Conservation (phyloP, 2,797 vertebrate species). For the Pantherophis alleghaniensis region DNA sequence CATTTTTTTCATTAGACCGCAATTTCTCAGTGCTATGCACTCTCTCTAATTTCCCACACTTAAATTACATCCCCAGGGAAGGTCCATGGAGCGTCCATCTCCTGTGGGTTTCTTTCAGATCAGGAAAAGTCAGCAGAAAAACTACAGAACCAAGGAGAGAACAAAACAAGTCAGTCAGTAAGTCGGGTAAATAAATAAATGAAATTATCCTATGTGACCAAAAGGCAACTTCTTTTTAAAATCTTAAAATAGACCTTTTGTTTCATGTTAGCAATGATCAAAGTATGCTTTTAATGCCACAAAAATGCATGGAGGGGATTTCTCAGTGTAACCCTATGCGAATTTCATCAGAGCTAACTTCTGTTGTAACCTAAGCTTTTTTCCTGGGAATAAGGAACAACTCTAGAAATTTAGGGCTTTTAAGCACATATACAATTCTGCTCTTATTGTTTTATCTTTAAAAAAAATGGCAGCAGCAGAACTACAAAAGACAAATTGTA, state of each 20-base stretch:
- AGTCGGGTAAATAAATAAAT: neutral
- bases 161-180: neutral
- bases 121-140: neutral
- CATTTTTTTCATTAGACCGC: neutral
- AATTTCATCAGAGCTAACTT: neutral
- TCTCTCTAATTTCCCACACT: neutral
- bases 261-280: neutral
- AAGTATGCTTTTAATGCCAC: neutral
- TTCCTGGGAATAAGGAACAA: neutral
- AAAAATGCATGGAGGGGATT: neutral
- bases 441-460: neutral
- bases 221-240: neutral
- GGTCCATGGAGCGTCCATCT: neutral
- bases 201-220: neutral
- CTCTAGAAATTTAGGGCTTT: neutral
- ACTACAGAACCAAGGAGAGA: neutral
- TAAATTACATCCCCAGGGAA: neutral
- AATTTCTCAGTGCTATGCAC: neutral
- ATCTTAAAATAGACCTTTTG: neutral
- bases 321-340: neutral
- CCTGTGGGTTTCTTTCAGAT: neutral
- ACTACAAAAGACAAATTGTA: conserved; percentile 32
- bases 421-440: neutral
- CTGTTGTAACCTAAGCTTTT: neutral
- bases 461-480: conserved; percentile 2